Evolutionary conservation across 2,113 vertebrate species (phyloP).

Genomic region (Pelodiscus sinensis): DNA sequence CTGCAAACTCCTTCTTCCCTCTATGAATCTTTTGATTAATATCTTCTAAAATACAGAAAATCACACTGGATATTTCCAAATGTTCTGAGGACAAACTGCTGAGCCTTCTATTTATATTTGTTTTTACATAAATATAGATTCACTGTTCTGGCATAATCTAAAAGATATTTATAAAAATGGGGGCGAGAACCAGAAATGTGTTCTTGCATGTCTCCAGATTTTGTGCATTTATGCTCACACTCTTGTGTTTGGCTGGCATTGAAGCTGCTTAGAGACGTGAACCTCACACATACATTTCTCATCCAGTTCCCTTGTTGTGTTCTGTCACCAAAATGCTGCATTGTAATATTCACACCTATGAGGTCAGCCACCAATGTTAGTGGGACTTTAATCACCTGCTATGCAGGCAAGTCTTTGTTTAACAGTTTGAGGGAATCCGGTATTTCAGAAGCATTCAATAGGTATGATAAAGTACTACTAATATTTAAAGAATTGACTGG

Average conservation of each 20-base stretch:
- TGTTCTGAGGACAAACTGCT: background rate
- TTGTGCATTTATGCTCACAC: background rate
- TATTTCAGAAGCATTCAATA: background rate
- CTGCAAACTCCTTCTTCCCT: background rate
- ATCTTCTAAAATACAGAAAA: background rate
- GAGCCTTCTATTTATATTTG: background rate
- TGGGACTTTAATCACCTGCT: background rate
- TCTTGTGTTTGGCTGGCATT: background rate
- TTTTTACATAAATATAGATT: background rate
- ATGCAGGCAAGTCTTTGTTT: background rate
- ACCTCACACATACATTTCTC: background rate
- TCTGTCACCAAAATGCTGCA: background rate
- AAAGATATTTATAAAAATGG: background rate
- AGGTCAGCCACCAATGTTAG: background rate
- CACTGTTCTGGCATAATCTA: background rate
- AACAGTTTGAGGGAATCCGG: background rate
- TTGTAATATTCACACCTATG: fast-evolving
- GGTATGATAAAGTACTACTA: background rate
- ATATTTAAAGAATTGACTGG: background rate
- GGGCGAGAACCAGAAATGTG: background rate
- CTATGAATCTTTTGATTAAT: background rate
- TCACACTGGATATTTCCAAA: background rate
- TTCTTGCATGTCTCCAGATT: background rate
- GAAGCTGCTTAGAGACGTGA: background rate
- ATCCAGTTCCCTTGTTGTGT: background rate